These are phyloP conservation scores for Cyrtodaria siliqua DNA, from an alignment of 2,888 invertebrate species.

Conservation along the genomic window DNA sequence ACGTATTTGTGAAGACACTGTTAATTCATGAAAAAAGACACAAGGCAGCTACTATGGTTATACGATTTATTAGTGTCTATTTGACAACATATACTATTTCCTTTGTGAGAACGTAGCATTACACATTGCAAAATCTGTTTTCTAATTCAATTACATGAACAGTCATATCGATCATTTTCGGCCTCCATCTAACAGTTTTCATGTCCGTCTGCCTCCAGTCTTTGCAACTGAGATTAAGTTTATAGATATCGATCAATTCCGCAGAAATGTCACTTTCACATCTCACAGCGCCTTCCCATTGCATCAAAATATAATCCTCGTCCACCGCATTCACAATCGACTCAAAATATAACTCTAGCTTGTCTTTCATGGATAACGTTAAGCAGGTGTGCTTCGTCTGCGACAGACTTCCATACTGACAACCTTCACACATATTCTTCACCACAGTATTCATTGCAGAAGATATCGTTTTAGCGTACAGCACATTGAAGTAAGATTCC, in stretches of 20 bases:
- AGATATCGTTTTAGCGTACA: constrained; percentile 36
- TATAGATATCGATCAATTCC: constrained; percentile 27
- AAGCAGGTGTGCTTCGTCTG: too few species aligned
- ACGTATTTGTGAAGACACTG: too few species aligned
- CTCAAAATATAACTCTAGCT: constrained; percentile 30
- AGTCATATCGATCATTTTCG: constrained; percentile 15
- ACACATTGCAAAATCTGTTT: constrained; percentile 5
- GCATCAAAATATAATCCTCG: constrained; percentile 16
- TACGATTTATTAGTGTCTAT: too few species aligned
- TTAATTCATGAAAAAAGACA: too few species aligned
- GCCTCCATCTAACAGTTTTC: constrained; percentile 37
- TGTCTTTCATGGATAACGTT: constrained; percentile 11
- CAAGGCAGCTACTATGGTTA: too few species aligned
- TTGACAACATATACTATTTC: too few species aligned
- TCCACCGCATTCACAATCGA: constrained; percentile 31
- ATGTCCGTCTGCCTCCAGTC: constrained; percentile 42
- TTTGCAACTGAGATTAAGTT: constrained; percentile 35
- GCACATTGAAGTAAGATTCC: constrained; percentile 45
- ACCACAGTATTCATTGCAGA: constrained; percentile 20
- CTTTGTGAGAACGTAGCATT: too few species aligned
- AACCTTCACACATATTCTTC: constrained; percentile 34
- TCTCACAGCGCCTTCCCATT: too few species aligned
- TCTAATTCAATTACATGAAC: constrained; percentile 24
- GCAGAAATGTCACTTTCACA: too few species aligned
- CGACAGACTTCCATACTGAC: constrained; percentile 24